phyloP scores from a whole-genome alignment of 2,888 invertebrate species.

The Eristalis intricaria region DNA sequence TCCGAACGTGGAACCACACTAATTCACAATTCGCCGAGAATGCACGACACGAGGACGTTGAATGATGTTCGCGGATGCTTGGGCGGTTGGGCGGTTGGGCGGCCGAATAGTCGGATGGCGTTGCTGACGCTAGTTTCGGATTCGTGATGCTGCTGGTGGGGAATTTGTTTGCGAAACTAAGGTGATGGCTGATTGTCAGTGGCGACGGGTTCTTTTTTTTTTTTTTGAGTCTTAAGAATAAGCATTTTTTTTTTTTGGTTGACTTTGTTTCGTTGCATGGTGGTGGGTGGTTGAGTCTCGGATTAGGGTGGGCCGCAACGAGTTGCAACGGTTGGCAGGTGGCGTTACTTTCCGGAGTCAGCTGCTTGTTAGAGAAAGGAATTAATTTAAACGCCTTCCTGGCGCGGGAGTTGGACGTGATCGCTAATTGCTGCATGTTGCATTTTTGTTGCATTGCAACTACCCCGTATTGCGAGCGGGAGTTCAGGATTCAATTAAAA shows the following conservation, averaged over 20 bases:
- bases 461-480: not conserved
- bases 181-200: slow-evolving; percentile 28
- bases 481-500: not conserved
- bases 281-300: not conserved
- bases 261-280: not conserved
- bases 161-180: slow-evolving; percentile 28
- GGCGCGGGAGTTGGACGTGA: not conserved
- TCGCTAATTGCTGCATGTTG: slow-evolving; percentile 1
- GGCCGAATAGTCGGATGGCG: not conserved
- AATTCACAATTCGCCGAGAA: slow-evolving; percentile 58
- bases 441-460: too few relatives aligned
- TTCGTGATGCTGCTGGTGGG: slow-evolving; percentile 8
- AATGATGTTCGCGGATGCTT: slow-evolving; percentile 16
- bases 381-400: not conserved
- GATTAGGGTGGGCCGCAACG: not conserved
- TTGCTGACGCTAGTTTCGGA: not conserved
- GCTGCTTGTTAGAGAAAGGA: not conserved
- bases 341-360: not conserved
- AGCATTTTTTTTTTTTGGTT: not conserved
- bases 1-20: slow-evolving; percentile 57
- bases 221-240: slow-evolving; percentile 1
- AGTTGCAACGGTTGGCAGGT: not conserved
- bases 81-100: not conserved
- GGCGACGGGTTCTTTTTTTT: not conserved
- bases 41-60: slow-evolving; percentile 14